Base-by-base conservation (phyloP, 2,888 invertebrate genomes). In the Drosophila sordidapex region DNA sequence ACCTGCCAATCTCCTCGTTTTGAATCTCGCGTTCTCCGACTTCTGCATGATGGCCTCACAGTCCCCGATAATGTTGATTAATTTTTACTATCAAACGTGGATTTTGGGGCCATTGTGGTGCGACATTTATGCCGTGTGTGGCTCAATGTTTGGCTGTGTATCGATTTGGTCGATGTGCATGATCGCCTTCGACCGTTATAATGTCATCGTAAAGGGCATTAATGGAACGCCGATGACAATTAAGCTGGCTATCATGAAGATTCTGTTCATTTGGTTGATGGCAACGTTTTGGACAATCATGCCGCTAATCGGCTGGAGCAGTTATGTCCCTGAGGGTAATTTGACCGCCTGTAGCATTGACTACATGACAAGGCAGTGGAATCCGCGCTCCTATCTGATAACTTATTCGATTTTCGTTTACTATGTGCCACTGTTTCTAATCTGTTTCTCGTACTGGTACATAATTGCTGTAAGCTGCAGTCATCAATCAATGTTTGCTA, bases 321-420 rank as follows among this genome's bases (percentile, higher is more conserved):
- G 96, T 92, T 98, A 98, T 91, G 97, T 98, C 51, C 98, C 98
- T 3, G 98, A 98, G 93, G 98, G 98, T 60, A 98, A 98, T 93
- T 96, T 98, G 95, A 98, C 98, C n/a, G 97, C 97, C 31, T 98
- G 98, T 91, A 98, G 98, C 70, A 98, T 98, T 53, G 97, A 97
- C 92, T 97, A 97, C 91, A 94, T 98, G 83, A 95, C 93, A 92
- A 95, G 96, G 92, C 95, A 96, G 74, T 96, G 96, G 95, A 87
- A 95, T 76, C 96, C 96, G 92, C 94, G 95, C 76, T 96, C 96
- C 90, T 98, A 98, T 94, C 95, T 97, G 82, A 93, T 97, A 29
- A 93, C 96, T 74, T 97, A 97, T 92, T 95, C 96, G 10, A 91
- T 96, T 64, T 97, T 96, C 91, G 96, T 96, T 43, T 98, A 97